These are phyloP conservation scores for Reticulitermes lucifugus DNA, from an alignment of 2,888 invertebrate genomes.

Conservation along the genomic window DNA sequence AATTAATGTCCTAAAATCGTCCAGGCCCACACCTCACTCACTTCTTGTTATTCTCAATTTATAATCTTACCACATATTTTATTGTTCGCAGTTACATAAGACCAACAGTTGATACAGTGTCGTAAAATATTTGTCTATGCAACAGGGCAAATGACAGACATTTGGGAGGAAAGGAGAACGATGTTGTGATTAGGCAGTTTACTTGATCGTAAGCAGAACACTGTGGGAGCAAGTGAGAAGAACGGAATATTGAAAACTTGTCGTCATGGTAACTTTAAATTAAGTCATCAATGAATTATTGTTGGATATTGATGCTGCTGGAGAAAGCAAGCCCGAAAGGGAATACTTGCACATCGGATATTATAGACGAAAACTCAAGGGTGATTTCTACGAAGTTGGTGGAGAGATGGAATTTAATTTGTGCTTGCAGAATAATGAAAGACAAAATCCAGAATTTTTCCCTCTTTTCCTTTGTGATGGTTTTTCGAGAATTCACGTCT, in stretches of 20 bases:
- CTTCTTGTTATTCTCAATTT: no score
- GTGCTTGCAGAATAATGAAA: neutral
- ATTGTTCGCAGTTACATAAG: no score
- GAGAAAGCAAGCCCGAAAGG: slow-evolving; percentile 9
- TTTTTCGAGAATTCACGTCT: neutral
- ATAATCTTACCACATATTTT: no score
- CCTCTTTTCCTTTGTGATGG: neutral
- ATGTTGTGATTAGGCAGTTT: slow-evolving; percentile 25
- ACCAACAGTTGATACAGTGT: no score
- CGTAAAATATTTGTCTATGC: no score
- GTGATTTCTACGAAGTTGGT: neutral
- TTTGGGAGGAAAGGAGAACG: no score
- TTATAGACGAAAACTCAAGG: slow-evolving; percentile 28
- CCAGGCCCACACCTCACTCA: no score
- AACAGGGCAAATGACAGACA: no score
- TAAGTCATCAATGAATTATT: slow-evolving; percentile 65
- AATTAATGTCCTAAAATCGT: no score
- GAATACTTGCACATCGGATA: neutral
- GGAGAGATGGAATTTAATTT: slow-evolving; percentile 20
- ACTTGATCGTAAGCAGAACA: neutral
- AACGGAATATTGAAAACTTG: slow-evolving; percentile 55
- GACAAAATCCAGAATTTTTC: slow-evolving; percentile 7
- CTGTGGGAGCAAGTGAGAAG: slow-evolving; percentile 57
- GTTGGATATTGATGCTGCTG: slow-evolving; percentile 53
- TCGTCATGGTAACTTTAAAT: slow-evolving; percentile 63